Evolutionary conservation across 2,797 vertebrate species (phyloP).

Genomic region (Peromyscus melanophrys): DNA sequence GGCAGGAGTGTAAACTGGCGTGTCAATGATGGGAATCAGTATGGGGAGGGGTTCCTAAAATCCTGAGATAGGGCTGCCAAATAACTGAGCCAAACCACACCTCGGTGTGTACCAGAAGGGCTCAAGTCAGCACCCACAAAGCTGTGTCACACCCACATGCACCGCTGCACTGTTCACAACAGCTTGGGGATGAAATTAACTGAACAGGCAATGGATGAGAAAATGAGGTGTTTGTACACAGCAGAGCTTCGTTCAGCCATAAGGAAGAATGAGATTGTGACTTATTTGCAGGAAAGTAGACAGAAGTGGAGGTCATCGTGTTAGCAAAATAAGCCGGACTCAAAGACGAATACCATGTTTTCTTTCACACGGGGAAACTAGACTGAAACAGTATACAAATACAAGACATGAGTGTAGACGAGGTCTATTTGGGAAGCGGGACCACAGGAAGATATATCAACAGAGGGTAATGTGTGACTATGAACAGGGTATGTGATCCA

Average conservation of each 20-base stretch:
- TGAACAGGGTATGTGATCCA: background rate
- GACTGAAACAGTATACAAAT: background rate
- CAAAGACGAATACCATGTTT: background rate
- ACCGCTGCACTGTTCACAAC: background rate
- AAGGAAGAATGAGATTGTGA: background rate
- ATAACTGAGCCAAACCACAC: background rate
- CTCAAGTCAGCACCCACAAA: background rate
- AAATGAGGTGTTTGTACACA: background rate
- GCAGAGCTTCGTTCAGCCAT: background rate
- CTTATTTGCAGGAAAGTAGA: background rate
- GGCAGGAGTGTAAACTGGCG: background rate
- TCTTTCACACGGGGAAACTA: background rate
- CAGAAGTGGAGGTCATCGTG: background rate
- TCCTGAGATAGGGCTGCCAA: background rate
- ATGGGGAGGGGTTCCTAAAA: background rate
- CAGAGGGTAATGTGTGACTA: background rate
- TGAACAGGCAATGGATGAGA: background rate
- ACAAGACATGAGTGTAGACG: background rate
- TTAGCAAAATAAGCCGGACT: background rate
- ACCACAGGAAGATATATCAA: background rate
- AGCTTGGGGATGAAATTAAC: too few species aligned
- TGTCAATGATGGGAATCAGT: too few species aligned
- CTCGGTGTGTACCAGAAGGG: background rate
- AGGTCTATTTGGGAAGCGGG: background rate
- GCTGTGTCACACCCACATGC: fast-evolving